A percentile compares a stretch with the other conserved stretches of the same genome.
These are phyloP conservation scores for Microcebus tavaratra DNA, from an alignment of 2,113 vertebrate species.

Conservation along the genomic window DNA sequence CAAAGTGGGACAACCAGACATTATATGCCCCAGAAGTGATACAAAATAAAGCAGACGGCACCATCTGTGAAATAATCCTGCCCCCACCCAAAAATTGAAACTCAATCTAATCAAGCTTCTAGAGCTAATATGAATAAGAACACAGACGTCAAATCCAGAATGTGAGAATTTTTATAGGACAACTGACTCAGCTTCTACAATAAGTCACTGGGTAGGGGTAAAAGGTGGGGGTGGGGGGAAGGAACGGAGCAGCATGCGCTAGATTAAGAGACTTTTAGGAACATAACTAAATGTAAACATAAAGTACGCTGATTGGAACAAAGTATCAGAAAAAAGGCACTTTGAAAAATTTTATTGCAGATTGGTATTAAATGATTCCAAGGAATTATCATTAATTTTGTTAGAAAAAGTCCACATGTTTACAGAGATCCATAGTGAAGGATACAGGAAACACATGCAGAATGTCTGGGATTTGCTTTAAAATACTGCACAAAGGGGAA, in stretches of 20 bases:
- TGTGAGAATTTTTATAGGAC: neutral
- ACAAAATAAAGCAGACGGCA: neutral
- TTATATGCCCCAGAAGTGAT: rapidly evolving
- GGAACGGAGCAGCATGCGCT: rapidly evolving
- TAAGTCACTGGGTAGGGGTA: too few species aligned
- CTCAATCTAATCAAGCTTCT: neutral
- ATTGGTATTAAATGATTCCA: neutral
- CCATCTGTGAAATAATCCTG: neutral
- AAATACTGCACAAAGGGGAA: neutral
- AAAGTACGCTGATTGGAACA: neutral
- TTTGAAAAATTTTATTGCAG: neutral
- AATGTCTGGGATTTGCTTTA: neutral
- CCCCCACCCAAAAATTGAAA: neutral
- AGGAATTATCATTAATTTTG: neutral
- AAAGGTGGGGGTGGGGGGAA: rapidly evolving
- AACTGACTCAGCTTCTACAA: neutral
- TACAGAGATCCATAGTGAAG: neutral
- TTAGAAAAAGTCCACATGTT: neutral
- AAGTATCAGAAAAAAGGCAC: neutral
- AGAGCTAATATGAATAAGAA: neutral
- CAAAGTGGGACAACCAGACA: neutral
- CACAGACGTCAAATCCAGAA: neutral
- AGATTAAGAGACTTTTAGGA: neutral
- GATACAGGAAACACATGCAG: neutral
- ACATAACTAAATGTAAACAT: neutral